Evolutionary conservation across 1,140 invertebrate genomes (phyloP).

Genomic region (Oedothorax gibbosus): DNA sequence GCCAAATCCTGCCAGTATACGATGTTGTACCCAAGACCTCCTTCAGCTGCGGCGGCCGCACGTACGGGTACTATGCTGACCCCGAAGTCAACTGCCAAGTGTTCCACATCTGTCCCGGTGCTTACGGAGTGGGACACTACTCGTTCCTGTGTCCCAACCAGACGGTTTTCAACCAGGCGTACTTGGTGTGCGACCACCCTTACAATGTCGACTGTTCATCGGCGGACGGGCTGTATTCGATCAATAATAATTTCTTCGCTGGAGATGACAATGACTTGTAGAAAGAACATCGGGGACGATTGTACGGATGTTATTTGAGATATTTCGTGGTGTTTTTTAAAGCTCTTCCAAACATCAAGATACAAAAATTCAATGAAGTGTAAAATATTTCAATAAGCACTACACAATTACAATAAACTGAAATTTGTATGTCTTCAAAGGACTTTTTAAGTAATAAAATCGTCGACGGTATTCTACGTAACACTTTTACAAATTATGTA

Average conservation of each 20-base stretch:
- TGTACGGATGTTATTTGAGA: too few species aligned
- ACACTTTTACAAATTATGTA: too few species aligned
- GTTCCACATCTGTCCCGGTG: conserved; percentile 75
- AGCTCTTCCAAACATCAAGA: too few species aligned
- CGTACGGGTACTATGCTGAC: conserved; percentile 76
- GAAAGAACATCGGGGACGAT: too few species aligned
- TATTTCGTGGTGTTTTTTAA: too few species aligned
- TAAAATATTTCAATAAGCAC: too few species aligned
- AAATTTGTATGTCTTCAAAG: too few species aligned
- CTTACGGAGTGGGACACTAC: conserved; percentile 78
- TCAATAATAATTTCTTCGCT: conserved; percentile 70
- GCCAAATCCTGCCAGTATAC: conserved; percentile 51
- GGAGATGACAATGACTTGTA: conserved; percentile 28
- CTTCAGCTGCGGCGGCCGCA: conserved; percentile 73
- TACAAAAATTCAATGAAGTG: too few species aligned
- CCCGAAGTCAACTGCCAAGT: conserved; percentile 76
- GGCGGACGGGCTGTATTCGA: conserved; percentile 76
- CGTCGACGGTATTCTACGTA: too few species aligned
- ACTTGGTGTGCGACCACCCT: conserved; percentile 84
- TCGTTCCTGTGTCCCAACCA: conserved; percentile 81
- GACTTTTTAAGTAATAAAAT: too few species aligned
- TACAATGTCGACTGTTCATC: conserved; percentile 84
- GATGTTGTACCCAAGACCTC: conserved; percentile 32
- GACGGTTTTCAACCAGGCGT: conserved; percentile 82
- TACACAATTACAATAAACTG: too few species aligned